Evolutionary conservation across 2,888 invertebrate genomes (phyloP).

Genomic region (Sarcophaga caerulescens): DNA sequence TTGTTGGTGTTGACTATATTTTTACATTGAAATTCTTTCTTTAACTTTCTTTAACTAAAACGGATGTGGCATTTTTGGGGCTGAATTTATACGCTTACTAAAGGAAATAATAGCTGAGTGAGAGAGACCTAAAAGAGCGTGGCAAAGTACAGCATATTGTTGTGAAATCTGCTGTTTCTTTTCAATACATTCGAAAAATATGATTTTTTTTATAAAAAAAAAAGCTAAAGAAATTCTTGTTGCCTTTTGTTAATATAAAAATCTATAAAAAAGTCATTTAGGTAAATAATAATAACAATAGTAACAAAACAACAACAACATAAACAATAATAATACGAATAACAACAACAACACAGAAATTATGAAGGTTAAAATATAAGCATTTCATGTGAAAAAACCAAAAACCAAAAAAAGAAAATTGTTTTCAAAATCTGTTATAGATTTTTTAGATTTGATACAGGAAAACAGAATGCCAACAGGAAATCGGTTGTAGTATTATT

Average conservation of each 20-base stretch:
- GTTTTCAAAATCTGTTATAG: too few species aligned
- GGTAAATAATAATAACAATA: conserved; percentile 32
- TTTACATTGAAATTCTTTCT: background rate
- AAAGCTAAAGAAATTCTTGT: background rate
- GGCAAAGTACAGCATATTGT: background rate
- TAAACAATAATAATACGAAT: conserved; percentile 4
- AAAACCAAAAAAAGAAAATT: background rate
- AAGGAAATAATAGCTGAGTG: background rate
- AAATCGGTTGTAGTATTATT: conserved; percentile 7
- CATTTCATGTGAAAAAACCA: background rate
- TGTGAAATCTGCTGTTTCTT: background rate
- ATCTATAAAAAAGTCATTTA: conserved; percentile 61
- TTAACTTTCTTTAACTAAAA: conserved; percentile 37
- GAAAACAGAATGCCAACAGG: conserved; percentile 19
- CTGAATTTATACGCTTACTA: conserved; percentile 44
- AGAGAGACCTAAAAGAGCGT: background rate
- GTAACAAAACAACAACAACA: background rate
- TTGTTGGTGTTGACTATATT: background rate
- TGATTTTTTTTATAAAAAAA: too few species aligned
- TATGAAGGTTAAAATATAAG: background rate
- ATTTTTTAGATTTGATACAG: background rate
- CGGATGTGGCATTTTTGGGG: conserved; percentile 54
- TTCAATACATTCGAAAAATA: too few species aligned
- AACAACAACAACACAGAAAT: background rate
- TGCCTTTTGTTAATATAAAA: conserved; percentile 47